These are phyloP conservation scores for Ericerus pela DNA, from an alignment of 1,140 invertebrate species.

Conservation along the genomic window DNA sequence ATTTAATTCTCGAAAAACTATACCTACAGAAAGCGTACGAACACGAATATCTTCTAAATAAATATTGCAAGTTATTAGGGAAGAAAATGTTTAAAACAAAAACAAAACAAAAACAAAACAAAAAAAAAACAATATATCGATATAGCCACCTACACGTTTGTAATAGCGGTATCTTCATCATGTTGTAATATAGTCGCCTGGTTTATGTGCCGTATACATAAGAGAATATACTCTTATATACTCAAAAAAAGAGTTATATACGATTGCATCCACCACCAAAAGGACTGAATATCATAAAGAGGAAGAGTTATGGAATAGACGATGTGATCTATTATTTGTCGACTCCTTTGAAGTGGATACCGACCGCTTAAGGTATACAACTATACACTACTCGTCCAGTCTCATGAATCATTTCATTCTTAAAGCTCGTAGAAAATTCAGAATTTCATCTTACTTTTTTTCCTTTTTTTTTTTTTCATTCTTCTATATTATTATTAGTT, in stretches of 20 bases:
- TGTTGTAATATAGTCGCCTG: slow-evolving; percentile 7
- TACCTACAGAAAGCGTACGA: too few species aligned
- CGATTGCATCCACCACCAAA: too few species aligned
- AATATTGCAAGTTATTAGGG: too few species aligned
- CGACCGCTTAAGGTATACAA: slow-evolving; percentile 8
- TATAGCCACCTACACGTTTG: too few species aligned
- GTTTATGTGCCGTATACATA: not conserved
- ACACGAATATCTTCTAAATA: too few species aligned
- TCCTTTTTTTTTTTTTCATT: slow-evolving; percentile 1
- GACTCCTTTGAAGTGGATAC: slow-evolving; percentile 5
- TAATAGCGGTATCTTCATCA: not conserved
- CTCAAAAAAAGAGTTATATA: too few species aligned
- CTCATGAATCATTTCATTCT: slow-evolving; percentile 9
- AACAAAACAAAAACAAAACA: too few species aligned
- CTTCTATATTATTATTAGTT: slow-evolving; percentile 3
- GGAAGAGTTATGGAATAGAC: slow-evolving; percentile 3
- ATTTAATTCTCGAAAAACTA: too few species aligned
- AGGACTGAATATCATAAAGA: slow-evolving; percentile 10
- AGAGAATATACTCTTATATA: too few species aligned
- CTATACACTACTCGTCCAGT: slow-evolving; percentile 1
- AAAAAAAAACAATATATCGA: too few species aligned
- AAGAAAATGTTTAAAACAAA: too few species aligned
- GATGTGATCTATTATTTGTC: slow-evolving; percentile 10
- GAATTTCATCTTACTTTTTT: slow-evolving; percentile 6
- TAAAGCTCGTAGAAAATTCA: not conserved